phyloP scores from a whole-genome alignment of 2,888 invertebrate species.

The Latheticus oryzae region DNA sequence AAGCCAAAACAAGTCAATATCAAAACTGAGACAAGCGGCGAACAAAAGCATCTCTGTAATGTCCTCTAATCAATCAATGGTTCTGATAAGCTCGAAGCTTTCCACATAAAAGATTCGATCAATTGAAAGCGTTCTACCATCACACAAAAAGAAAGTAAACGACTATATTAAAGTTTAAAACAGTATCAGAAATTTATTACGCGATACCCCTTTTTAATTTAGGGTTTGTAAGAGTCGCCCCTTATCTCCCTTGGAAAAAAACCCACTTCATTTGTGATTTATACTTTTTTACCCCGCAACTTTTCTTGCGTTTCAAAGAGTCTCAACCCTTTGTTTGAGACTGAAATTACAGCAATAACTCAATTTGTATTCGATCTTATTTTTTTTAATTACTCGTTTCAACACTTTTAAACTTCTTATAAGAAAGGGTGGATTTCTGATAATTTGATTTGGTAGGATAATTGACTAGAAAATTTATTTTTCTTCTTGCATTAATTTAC shows the following conservation, averaged over 20 bases:
- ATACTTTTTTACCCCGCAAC: slow-evolving; percentile 56
- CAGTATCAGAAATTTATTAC: slow-evolving; percentile 59
- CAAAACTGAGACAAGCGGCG: slow-evolving; percentile 6
- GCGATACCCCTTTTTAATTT: slow-evolving; percentile 51
- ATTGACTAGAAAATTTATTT: too few species aligned
- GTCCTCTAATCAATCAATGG: slow-evolving; percentile 48
- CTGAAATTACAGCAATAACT: slow-evolving; percentile 65
- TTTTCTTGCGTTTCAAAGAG: slow-evolving; percentile 49
- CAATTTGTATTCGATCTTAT: slow-evolving; percentile 66
- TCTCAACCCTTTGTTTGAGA: slow-evolving; percentile 62
- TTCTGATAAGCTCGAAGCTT: slow-evolving; percentile 43
- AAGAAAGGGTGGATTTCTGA: slow-evolving; percentile 54
- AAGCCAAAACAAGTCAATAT: slow-evolving; percentile 33
- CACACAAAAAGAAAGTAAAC: too few species aligned
- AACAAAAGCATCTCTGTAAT: slow-evolving; percentile 51
- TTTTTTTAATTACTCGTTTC: slow-evolving; percentile 66
- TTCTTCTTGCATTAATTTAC: too few species aligned
- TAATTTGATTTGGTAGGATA: slow-evolving; percentile 60
- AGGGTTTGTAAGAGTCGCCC: slow-evolving; percentile 36
- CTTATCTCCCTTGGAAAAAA: slow-evolving; percentile 44
- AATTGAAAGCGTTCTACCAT: too few species aligned
- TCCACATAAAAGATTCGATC: slow-evolving; percentile 21
- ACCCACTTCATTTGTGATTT: slow-evolving; percentile 62
- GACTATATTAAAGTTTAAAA: slow-evolving; percentile 58
- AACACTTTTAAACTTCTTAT: slow-evolving; percentile 58